phyloP scores from a whole-genome alignment of 2,888 invertebrate genomes.

The Villa cingulata region DNA sequence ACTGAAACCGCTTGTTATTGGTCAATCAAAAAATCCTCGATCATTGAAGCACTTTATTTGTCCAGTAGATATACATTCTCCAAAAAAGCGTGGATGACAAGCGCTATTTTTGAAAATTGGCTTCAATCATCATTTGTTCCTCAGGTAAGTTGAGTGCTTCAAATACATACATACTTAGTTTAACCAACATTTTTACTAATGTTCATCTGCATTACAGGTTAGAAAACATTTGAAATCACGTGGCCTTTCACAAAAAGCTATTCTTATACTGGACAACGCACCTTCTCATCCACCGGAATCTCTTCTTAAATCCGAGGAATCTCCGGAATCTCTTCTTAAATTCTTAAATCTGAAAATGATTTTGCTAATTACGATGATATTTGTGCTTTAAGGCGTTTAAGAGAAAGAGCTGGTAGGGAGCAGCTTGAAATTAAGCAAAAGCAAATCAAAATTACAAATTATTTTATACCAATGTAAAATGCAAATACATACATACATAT shows the following conservation, averaged over 20 bases:
- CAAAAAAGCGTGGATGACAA: slow-evolving; percentile 13
- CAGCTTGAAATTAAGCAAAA: no score
- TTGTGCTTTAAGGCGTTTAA: no score
- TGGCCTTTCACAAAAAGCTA: slow-evolving; percentile 11
- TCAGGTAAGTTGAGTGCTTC: slow-evolving; percentile 2
- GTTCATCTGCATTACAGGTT: neutral
- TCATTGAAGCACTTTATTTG: slow-evolving; percentile 10
- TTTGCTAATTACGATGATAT: no score
- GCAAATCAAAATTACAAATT: no score
- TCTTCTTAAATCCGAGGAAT: neutral
- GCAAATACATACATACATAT: no score
- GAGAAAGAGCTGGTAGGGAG: no score
- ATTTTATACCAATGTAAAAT: no score
- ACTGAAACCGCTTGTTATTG: slow-evolving; percentile 14
- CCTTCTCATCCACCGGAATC: slow-evolving; percentile 7
- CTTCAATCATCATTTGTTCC: slow-evolving; percentile 13
- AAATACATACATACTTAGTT: no score
- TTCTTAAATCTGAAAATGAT: no score
- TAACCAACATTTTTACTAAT: no score
- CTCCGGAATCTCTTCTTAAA: no score
- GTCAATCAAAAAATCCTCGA: slow-evolving; percentile 14
- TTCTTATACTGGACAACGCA: slow-evolving; percentile 11
- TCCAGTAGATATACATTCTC: slow-evolving; percentile 11
- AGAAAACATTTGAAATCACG: slow-evolving; percentile 7
- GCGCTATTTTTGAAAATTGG: slow-evolving; percentile 14